Conservation (phyloP, 1,140 invertebrate species). For the Euglossa dilemma region DNA sequence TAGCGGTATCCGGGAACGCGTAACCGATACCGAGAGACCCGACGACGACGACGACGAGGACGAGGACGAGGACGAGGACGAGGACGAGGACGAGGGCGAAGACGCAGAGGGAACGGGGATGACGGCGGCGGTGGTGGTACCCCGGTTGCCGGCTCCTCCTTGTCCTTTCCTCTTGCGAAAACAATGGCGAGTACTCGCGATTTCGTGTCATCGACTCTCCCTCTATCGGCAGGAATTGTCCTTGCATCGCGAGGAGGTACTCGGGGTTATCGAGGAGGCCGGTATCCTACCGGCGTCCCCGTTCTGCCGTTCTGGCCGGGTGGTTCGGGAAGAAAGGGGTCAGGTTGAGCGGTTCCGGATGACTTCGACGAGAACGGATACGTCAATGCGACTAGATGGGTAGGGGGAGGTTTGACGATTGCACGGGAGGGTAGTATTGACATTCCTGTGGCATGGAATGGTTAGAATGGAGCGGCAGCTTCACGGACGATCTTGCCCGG, state of each 20-base stretch:
- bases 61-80: neutral
- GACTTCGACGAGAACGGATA: conserved; percentile 54
- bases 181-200: conserved; percentile 72
- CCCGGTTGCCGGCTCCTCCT: neutral
- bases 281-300: conserved; percentile 13
- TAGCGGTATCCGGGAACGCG: conserved; percentile 17
- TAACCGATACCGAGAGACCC: conserved; percentile 58
- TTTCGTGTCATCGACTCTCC: conserved; percentile 68
- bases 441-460: conserved; percentile 56
- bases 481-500: conserved; percentile 49
- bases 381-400: conserved; percentile 45
- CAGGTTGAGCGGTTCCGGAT: conserved; percentile 57
- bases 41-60: too few species aligned
- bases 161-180: conserved; percentile 61
- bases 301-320: conserved; percentile 23
- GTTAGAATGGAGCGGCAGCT: conserved; percentile 56
- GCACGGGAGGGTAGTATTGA: conserved; percentile 55
- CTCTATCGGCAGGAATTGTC: conserved; percentile 53
- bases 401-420: conserved; percentile 41
- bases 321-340: conserved; percentile 47
- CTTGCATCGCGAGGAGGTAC: conserved; percentile 46
- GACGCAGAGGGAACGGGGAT: neutral
- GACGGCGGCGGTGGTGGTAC: neutral
- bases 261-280: conserved; percentile 23
- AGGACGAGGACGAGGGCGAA: neutral